Base-by-base conservation (phyloP, 2,888 invertebrate genomes). In the Thyatira batis region DNA sequence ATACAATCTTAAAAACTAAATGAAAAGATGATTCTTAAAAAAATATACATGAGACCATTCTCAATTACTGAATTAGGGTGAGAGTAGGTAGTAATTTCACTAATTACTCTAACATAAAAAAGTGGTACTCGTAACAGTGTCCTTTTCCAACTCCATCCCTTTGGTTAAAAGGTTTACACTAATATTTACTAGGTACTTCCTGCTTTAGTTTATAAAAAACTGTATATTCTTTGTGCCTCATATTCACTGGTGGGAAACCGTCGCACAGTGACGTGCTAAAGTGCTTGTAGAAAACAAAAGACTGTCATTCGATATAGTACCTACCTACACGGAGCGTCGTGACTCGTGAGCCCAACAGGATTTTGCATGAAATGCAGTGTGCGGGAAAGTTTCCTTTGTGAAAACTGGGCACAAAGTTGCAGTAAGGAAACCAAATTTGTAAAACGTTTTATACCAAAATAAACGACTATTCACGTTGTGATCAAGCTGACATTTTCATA, bases 201-300 rank as follows among this genome's bases (percentile, higher is more conserved):
- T 39, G 39, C 33, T 33, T 33, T 33, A 33, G n/a, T 33, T 13
- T 46, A 21, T 39, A 46, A 23, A 44, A 25, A 55, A 45, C 53
- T 53, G 54, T 53, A 58, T 61, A 54, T 60, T 66, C 58, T 66
- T 65, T 67, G 64, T 68, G 72, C 65, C 72, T 73, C 58, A 67
- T 60, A 66, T 63, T 65, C 71, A 66, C 54, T 73, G 72, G 69
- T 70, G 62, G 65, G 62, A 63, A 67, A 67, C 71, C 63, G 60
- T 60, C 65, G 63, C 66, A 63, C 49, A 69, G 67, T 69, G 71
- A 76, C 83, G 83, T 86, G 85, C 69, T 78, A 67, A 73, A 86
- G 85, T 81, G 80, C 79, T 70, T 57, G 63, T 63, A 52, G 27
- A 50, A 73, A 67, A 90, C 89, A 90, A 90, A 84, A 83, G 88